These are phyloP conservation scores for Zapornia atra DNA, from an alignment of 2,113 vertebrate species.

Conservation along the genomic window DNA sequence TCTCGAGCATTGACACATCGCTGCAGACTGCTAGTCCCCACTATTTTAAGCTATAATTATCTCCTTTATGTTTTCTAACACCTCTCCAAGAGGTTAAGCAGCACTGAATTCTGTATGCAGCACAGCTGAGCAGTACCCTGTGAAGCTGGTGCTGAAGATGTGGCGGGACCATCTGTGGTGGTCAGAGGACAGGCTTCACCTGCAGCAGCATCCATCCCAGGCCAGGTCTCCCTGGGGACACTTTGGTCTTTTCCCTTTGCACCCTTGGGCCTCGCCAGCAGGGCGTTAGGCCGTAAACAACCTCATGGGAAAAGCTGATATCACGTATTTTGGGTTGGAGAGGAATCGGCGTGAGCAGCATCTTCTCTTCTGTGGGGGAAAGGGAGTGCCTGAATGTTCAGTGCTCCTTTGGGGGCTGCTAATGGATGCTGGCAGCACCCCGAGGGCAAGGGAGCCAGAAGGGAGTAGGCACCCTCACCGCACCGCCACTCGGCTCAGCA, in stretches of 20 bases:
- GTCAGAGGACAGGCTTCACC: background rate
- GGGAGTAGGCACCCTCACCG: background rate
- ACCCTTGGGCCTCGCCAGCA: background rate
- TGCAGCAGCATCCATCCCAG: background rate
- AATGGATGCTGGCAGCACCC: constrained; percentile 29
- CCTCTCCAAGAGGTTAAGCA: background rate
- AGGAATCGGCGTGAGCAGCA: background rate
- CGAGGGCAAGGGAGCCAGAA: background rate
- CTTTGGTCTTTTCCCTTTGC: background rate
- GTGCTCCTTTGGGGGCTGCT: background rate
- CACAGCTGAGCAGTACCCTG: background rate
- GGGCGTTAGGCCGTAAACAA: background rate
- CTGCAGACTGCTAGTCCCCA: background rate
- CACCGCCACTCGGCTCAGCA: background rate
- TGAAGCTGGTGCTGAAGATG: background rate
- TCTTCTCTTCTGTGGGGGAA: background rate
- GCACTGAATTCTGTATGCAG: background rate
- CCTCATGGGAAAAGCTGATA: background rate
- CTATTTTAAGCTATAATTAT: background rate
- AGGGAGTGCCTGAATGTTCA: background rate
- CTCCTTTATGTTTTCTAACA: background rate
- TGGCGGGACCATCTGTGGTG: fast-evolving
- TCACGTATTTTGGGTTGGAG: background rate
- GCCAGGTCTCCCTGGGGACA: background rate
- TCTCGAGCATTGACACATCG: fast-evolving